Percentiles rank a stretch among this genome's conserved stretches.
Conservation (phyloP, 2,888 invertebrate genomes). For the Elgonia sp. region DNA sequence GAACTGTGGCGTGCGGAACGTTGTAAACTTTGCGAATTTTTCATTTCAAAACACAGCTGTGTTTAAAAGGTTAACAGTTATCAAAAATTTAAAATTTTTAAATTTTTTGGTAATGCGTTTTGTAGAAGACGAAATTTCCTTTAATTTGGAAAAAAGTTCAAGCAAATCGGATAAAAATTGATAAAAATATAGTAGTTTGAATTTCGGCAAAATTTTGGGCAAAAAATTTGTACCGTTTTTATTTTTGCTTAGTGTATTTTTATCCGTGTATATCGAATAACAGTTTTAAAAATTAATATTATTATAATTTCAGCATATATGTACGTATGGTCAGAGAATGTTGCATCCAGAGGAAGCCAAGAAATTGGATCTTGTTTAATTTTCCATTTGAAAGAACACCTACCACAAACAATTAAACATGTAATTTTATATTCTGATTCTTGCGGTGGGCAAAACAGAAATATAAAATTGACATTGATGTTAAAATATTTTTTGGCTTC, state of each 20-base stretch:
- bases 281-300: neutral
- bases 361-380: slow-evolving; percentile 63
- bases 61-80: too few relatives aligned
- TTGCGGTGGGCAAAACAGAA: slow-evolving; percentile 60
- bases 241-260: neutral
- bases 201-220: neutral
- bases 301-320: slow-evolving; percentile 62
- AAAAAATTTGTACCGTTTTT: too few relatives aligned
- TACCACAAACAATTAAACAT: slow-evolving; percentile 26
- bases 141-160: too few relatives aligned
- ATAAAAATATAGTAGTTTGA: too few relatives aligned
- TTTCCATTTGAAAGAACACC: slow-evolving; percentile 28
- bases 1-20: too few relatives aligned
- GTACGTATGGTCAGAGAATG: slow-evolving; percentile 67
- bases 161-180: too few relatives aligned
- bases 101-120: too few relatives aligned
- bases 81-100: too few relatives aligned
- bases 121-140: too few relatives aligned
- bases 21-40: too few relatives aligned
- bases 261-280: neutral
- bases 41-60: too few relatives aligned
- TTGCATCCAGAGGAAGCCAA: too few relatives aligned
- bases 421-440: slow-evolving; percentile 79
- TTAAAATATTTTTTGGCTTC: neutral
- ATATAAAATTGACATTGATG: slow-evolving; percentile 55